phyloP scores from a whole-genome alignment of 2,888 invertebrate species.

The Aphidoletes aphidimyza region DNA sequence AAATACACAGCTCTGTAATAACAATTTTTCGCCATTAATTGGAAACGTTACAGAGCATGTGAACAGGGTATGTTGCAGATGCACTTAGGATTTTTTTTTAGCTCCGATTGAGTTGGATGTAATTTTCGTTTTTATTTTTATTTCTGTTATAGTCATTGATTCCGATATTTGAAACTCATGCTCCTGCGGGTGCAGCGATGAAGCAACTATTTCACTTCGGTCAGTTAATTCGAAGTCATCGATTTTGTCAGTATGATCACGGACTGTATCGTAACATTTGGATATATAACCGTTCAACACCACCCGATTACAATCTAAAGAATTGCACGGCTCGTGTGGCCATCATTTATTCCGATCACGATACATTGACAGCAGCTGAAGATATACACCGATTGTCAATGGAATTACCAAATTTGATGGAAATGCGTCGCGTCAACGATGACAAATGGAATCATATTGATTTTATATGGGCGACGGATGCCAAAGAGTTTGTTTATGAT shows the following conservation, averaged over 20 bases:
- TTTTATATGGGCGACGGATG: constrained; percentile 70
- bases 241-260: constrained; percentile 72
- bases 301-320: constrained; percentile 72
- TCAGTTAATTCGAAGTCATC: constrained; percentile 71
- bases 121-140: background rate
- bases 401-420: constrained; percentile 63
- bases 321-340: constrained; percentile 72
- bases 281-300: constrained; percentile 68
- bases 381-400: constrained; percentile 57
- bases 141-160: constrained; percentile 70
- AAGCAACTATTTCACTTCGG: constrained; percentile 79
- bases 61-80: background rate
- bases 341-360: constrained; percentile 73
- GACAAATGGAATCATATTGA: constrained; percentile 71
- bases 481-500: constrained; percentile 67
- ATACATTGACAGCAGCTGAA: constrained; percentile 70
- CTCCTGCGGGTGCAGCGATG: constrained; percentile 77
- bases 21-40: constrained; percentile 23
- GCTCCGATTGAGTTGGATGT: background rate
- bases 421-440: constrained; percentile 69
- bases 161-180: constrained; percentile 74
- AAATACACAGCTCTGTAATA: background rate
- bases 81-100: too few species aligned
- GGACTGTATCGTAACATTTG: constrained; percentile 69
- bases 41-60: constrained; percentile 39